Conservation (phyloP, 2,888 invertebrate genomes). For the Ochlodes sylvanus region DNA sequence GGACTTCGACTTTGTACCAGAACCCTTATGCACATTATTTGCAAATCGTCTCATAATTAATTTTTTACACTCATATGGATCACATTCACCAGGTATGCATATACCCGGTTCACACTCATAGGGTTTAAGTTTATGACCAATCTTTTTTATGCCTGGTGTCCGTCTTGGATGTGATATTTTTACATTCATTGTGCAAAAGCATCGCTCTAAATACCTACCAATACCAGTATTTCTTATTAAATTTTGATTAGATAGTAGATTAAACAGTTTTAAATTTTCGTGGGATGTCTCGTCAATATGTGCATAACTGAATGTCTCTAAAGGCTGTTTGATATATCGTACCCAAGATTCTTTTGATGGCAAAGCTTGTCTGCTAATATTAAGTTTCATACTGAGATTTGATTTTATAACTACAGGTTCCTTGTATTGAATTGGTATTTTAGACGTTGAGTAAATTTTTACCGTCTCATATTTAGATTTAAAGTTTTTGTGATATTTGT, state of each 20-base stretch:
- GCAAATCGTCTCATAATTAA: slow-evolving; percentile 48
- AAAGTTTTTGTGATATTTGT: neutral
- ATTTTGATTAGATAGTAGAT: neutral
- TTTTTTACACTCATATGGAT: slow-evolving; percentile 52
- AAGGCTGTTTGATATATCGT: neutral
- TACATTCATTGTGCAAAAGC: slow-evolving; percentile 22
- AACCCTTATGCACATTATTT: neutral
- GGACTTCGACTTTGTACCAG: slow-evolving; percentile 35
- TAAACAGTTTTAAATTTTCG: neutral
- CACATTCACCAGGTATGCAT: slow-evolving; percentile 51
- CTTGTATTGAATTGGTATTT: neutral
- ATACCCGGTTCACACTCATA: slow-evolving; percentile 55
- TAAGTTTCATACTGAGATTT: slow-evolving; percentile 17
- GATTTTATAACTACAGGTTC: slow-evolving; percentile 12
- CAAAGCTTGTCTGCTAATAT: neutral
- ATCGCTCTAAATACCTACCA: slow-evolving; percentile 13
- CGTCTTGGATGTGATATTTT: neutral
- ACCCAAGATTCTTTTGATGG: neutral
- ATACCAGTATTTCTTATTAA: neutral
- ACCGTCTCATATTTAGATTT: neutral
- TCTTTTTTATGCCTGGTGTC: neutral
- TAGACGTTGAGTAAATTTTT: neutral
- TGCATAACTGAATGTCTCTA: neutral
- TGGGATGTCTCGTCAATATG: neutral
- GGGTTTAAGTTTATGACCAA: slow-evolving; percentile 38